phyloP scores from a whole-genome alignment of 2,888 invertebrate genomes.

The Erebia ligea region DNA sequence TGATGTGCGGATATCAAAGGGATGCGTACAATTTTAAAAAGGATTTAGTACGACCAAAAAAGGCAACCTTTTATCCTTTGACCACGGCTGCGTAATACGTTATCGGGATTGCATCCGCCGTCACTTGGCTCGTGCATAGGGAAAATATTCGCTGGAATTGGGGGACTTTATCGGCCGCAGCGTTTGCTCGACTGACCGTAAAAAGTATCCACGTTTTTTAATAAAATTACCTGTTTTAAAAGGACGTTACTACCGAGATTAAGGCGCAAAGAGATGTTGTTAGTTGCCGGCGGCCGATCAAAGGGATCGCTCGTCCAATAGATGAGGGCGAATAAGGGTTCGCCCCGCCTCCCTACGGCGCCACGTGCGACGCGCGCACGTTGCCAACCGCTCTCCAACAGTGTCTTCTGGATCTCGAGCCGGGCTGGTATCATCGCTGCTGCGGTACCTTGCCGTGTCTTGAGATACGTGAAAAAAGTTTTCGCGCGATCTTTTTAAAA shows the following conservation, averaged over 20 bases:
- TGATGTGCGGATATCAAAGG: conserved; percentile 61
- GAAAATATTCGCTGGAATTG: conserved; percentile 50
- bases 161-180: conserved; percentile 52
- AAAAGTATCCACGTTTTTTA: conserved; percentile 77
- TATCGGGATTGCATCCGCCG: conserved; percentile 69
- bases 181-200: conserved; percentile 72
- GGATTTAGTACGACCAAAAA: conserved; percentile 55
- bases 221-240: conserved; percentile 83
- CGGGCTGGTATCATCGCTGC: conserved; percentile 43
- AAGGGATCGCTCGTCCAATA: conserved; percentile 70
- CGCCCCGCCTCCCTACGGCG: conserved; percentile 64
- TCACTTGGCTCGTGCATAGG: conserved; percentile 51
- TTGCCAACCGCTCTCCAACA: conserved; percentile 59
- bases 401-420: conserved; percentile 57
- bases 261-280: conserved; percentile 80
- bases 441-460: conserved; percentile 20
- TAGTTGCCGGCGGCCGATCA: conserved; percentile 80
- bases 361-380: conserved; percentile 82
- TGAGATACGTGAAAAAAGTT: conserved; percentile 42
- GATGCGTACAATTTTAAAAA: conserved; percentile 61
- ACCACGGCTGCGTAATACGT: conserved; percentile 56
- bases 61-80: conserved; percentile 66
- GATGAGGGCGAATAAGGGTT: conserved; percentile 47
- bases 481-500: conserved; percentile 46
- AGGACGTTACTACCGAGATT: conserved; percentile 82